Evolutionary conservation across 2,113 vertebrate genomes (phyloP).

Genomic region (Sorex fumeus): DNA sequence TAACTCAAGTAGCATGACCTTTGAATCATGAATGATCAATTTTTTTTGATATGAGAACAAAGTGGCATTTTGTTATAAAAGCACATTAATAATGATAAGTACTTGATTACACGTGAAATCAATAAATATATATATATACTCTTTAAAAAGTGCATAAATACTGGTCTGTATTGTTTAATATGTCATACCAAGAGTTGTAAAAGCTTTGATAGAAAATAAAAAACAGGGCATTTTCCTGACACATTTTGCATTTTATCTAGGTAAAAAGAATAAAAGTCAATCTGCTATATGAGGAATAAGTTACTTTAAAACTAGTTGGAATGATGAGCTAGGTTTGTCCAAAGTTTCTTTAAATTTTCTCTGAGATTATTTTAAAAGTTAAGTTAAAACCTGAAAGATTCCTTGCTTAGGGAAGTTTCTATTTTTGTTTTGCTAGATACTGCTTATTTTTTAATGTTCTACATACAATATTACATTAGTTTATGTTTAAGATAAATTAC

Average conservation of each 20-base stretch:
- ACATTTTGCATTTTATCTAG: neutral
- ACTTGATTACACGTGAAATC: constrained; percentile 44
- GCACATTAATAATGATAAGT: neutral
- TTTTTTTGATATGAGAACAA: neutral
- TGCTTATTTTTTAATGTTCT: neutral
- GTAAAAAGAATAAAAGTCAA: neutral
- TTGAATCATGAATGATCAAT: neutral
- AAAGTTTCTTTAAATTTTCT: neutral
- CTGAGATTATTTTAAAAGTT: constrained; percentile 1
- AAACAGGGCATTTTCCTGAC: neutral
- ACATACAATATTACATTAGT: neutral
- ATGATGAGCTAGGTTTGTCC: neutral
- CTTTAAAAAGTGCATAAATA: neutral
- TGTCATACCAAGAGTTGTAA: neutral
- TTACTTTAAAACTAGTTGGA: neutral
- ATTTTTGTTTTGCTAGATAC: neutral
- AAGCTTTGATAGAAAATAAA: neutral
- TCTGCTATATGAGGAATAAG: neutral
- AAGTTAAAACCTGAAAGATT: constrained; percentile 1
- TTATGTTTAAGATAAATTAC: constrained; percentile 7
- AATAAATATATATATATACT: neutral
- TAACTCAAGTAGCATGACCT: neutral
- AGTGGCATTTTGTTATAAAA: neutral
- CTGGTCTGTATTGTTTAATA: neutral
- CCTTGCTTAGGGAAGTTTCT: neutral